Conservation (phyloP, 2,113 vertebrate genomes). For the Scortum barcoo region DNA sequence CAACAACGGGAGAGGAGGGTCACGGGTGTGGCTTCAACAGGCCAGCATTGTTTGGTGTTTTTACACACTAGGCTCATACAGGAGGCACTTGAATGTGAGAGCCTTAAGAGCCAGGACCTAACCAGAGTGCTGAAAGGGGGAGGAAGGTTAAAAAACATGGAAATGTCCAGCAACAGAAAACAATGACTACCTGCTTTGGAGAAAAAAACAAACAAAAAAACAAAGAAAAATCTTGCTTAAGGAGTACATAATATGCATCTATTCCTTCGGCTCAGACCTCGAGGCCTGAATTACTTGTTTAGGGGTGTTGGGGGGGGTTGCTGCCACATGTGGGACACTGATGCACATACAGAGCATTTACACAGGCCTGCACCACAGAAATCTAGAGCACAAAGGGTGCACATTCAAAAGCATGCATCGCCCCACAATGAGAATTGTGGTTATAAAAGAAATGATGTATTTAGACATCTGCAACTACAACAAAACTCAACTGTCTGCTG, state of each 20-base stretch:
- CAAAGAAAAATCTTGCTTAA: constrained; percentile 5
- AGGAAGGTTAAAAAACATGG: constrained; percentile 24
- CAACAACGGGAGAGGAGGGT: constrained; percentile 60
- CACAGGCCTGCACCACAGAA: constrained; percentile 75
- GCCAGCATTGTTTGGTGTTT: constrained; percentile 62
- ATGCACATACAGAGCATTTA: constrained; percentile 75
- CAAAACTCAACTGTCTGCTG: constrained; percentile 65
- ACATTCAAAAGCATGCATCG: constrained; percentile 82
- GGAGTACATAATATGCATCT: constrained; percentile 57
- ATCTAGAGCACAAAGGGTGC: constrained; percentile 71
- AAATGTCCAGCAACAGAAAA: constrained; percentile 52
- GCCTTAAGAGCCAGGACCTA: constrained; percentile 73
- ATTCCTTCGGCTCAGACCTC: constrained; percentile 64
- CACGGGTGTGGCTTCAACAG: constrained; percentile 55
- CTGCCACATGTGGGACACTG: constrained; percentile 63
- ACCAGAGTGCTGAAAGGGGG: constrained; percentile 45
- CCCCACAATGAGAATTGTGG: constrained; percentile 66
- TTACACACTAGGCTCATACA: constrained; percentile 67
- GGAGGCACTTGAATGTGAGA: constrained; percentile 83
- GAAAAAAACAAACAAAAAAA: too few relatives aligned
- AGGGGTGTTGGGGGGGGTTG: not conserved
- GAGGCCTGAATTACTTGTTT: constrained; percentile 14
- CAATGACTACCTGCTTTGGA: constrained; percentile 29
- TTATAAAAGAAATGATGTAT: constrained; percentile 34
- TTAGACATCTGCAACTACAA: constrained; percentile 61